Percentiles rank a stretch among this genome's conserved stretches.
These are phyloP conservation scores for Sebastiscus albofasciatus DNA, from an alignment of 2,797 vertebrate species.

Conservation along the genomic window DNA sequence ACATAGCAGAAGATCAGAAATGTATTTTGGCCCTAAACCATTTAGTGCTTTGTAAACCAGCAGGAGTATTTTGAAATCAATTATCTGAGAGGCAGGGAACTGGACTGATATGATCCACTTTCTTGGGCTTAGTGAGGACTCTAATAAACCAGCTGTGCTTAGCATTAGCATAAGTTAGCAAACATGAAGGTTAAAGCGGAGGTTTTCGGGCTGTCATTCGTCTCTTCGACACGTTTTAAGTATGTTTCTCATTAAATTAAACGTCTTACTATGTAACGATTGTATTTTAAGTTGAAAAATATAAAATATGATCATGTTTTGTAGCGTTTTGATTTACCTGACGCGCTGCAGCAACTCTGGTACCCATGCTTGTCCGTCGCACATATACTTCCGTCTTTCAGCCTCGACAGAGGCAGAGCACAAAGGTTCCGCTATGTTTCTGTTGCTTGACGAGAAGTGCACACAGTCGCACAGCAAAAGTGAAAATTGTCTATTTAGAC, in stretches of 20 bases:
- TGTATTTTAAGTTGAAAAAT: neutral
- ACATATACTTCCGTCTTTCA: constrained; percentile 32
- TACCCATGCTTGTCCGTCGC: constrained; percentile 70
- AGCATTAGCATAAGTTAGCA: constrained; percentile 18
- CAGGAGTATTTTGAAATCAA: too few relatives aligned
- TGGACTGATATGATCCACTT: too few relatives aligned
- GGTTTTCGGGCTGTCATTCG: fast-evolving
- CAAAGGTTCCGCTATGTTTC: constrained; percentile 64
- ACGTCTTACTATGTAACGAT: fast-evolving
- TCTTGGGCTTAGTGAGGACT: too few relatives aligned
- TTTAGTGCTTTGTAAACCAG: too few relatives aligned
- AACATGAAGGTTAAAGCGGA: constrained; percentile 23
- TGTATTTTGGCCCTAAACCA: too few relatives aligned
- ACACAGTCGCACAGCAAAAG: fast-evolving
- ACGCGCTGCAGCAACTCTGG: neutral
- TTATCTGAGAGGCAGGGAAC: too few relatives aligned
- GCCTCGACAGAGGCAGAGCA: fast-evolving
- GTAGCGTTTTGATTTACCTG: constrained; percentile 47
- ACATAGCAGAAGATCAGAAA: too few relatives aligned
- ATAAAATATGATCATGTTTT: neutral
- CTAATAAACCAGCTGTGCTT: neutral
- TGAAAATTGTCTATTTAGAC: neutral
- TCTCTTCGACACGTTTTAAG: neutral
- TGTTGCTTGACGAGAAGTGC: neutral
- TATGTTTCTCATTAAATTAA: fast-evolving